phyloP scores from a whole-genome alignment of 2,113 vertebrate species.

The Megaleporinus macrocephalus region DNA sequence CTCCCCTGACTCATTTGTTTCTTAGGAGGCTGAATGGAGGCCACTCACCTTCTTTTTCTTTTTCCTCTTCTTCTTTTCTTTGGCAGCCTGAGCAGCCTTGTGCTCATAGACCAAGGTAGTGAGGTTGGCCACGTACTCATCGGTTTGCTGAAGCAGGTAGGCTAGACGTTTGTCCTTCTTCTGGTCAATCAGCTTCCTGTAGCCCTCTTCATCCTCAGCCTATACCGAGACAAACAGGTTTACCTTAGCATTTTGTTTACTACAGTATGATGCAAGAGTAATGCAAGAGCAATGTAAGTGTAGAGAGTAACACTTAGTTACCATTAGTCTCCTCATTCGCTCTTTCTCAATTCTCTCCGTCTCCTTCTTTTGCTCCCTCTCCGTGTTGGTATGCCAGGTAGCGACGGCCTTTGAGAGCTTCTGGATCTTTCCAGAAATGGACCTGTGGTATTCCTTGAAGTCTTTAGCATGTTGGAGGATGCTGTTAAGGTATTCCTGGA shows the following conservation, averaged over 20 bases:
- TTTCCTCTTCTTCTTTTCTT: constrained; percentile 94
- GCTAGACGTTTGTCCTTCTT: constrained; percentile 98
- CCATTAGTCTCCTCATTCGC: constrained; percentile 97
- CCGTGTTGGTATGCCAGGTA: constrained; percentile 97
- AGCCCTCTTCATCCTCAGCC: constrained; percentile 98
- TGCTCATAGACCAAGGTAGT: constrained; percentile 97
- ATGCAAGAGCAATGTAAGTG: too few relatives aligned
- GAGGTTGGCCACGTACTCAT: constrained; percentile 97
- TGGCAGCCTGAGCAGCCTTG: constrained; percentile 96
- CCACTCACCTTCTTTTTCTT: constrained; percentile 89
- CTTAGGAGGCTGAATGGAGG: background rate
- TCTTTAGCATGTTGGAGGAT: constrained; percentile 98
- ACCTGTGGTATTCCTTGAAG: constrained; percentile 98
- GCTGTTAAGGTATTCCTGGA: constrained; percentile 96
- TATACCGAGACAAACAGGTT: constrained; percentile 58
- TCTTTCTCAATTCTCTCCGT: constrained; percentile 97
- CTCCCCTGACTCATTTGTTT: background rate
- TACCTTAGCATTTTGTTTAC: background rate
- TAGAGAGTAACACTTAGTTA: constrained; percentile 71
- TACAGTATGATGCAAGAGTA: too few relatives aligned
- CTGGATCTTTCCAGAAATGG: constrained; percentile 94
- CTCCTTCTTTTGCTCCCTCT: constrained; percentile 98
- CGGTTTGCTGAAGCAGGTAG: constrained; percentile 95
- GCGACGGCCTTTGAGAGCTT: constrained; percentile 94
- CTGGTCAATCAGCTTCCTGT: constrained; percentile 96